Conservation (phyloP, 1,140 invertebrate genomes). For the Radopholus similis region DNA sequence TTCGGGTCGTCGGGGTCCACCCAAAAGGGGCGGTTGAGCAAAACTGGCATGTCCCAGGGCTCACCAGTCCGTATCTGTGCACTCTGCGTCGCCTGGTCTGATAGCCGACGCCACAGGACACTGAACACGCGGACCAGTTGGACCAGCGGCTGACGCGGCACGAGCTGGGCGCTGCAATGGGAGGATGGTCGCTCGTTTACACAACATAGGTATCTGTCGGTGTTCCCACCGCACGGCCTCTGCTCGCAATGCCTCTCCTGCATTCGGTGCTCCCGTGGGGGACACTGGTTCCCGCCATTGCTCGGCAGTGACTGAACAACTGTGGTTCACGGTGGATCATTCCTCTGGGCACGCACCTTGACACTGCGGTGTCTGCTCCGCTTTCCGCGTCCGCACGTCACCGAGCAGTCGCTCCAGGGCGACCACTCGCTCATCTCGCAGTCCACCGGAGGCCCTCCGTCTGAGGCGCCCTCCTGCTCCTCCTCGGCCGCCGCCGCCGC, state of each 20-base stretch:
- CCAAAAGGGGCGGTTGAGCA: neutral
- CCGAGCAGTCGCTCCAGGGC: slow-evolving; percentile 72
- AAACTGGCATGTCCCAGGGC: neutral
- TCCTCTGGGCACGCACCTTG: slow-evolving; percentile 63
- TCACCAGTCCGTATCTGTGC: slow-evolving; percentile 27
- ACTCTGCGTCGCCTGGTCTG: slow-evolving; percentile 48
- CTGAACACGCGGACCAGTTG: slow-evolving; percentile 52
- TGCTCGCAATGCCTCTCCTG: slow-evolving; percentile 61
- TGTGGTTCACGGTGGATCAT: too few relatives aligned
- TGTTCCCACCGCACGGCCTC: slow-evolving; percentile 60
- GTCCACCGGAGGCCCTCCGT: slow-evolving; percentile 51
- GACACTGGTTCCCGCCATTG: slow-evolving; percentile 72
- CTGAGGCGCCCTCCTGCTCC: slow-evolving; percentile 38
- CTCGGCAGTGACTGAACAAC: slow-evolving; percentile 62
- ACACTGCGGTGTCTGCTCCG: slow-evolving; percentile 56
- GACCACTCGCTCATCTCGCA: slow-evolving; percentile 72
- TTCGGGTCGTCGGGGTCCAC: slow-evolving; percentile 45
- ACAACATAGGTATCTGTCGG: too few relatives aligned
- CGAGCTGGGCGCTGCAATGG: slow-evolving; percentile 38
- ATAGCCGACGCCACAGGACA: slow-evolving; percentile 34
- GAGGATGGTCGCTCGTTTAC: neutral
- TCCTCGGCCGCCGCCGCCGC: slow-evolving; percentile 29
- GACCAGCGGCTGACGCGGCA: slow-evolving; percentile 53
- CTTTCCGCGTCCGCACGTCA: slow-evolving; percentile 69
- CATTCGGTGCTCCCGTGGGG: slow-evolving; percentile 61